Evolutionary conservation across 1,140 invertebrate genomes (phyloP).

Genomic region (Radopholus similis): DNA sequence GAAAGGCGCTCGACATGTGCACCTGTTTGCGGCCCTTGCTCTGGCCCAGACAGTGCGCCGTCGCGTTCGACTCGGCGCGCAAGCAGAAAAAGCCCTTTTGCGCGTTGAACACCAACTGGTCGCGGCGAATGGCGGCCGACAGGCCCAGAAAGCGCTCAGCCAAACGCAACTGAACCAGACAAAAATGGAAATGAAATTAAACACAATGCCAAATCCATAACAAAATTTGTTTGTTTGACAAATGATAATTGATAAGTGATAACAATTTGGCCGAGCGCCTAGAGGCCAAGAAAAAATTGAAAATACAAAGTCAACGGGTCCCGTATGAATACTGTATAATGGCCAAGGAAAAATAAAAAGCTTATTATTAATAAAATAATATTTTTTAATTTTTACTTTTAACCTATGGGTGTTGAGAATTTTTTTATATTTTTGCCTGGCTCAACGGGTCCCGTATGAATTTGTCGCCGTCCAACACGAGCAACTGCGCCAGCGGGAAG

Average conservation of each 20-base stretch:
- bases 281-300: no score
- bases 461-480: constrained; percentile 88
- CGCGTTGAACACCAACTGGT: constrained; percentile 58
- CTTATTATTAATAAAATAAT: no score
- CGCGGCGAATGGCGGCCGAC: constrained; percentile 17
- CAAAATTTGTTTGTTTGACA: no score
- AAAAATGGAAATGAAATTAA: constrained; percentile 1
- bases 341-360: no score
- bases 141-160: constrained; percentile 48
- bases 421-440: neutral
- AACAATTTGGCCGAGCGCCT: no score
- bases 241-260: no score
- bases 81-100: constrained; percentile 63
- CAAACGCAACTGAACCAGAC: constrained; percentile 45
- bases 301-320: no score
- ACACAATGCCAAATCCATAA: no score
- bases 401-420: neutral
- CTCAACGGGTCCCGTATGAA: constrained; percentile 61
- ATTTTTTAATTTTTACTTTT: constrained; percentile 9
- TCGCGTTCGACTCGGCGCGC: constrained; percentile 35
- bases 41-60: constrained; percentile 37
- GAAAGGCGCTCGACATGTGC: constrained; percentile 4
- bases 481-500: constrained; percentile 76
- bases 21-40: constrained; percentile 38
- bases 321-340: no score